Conservation (phyloP, 2,888 invertebrate species). For the Parnassius smintheus region DNA sequence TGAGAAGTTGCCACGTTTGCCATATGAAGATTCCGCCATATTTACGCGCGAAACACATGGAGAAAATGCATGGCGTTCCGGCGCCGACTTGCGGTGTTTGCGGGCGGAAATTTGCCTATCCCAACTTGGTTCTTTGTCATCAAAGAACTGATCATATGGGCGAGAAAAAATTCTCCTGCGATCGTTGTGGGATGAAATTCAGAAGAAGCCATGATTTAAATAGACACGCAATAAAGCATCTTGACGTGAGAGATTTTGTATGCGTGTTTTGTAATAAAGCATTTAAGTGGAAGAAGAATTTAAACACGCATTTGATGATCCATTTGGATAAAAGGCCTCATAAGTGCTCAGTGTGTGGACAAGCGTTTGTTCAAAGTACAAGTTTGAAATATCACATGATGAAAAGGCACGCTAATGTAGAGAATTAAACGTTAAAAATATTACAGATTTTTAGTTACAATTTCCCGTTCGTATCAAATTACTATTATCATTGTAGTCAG, state of each 20-base stretch:
- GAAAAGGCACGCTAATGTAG: conserved; percentile 40
- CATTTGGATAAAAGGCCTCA: conserved; percentile 46
- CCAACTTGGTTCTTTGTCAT: conserved; percentile 42
- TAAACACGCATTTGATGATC: conserved; percentile 41
- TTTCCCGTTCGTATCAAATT: too few species aligned
- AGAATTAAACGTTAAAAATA: background rate
- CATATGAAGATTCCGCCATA: conserved; percentile 43
- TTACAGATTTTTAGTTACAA: too few species aligned
- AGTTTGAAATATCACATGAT: conserved; percentile 47
- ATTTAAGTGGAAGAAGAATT: conserved; percentile 37
- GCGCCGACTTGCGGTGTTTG: conserved; percentile 49
- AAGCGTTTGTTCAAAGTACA: conserved; percentile 49
- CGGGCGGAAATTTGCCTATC: conserved; percentile 50
- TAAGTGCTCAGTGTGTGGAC: conserved; percentile 44
- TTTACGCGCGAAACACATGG: conserved; percentile 44
- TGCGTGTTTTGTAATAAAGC: background rate
- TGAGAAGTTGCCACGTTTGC: conserved; percentile 51
- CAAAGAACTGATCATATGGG: conserved; percentile 51
- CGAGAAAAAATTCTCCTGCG: conserved; percentile 42
- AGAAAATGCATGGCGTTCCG: conserved; percentile 46
- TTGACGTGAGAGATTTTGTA: background rate
- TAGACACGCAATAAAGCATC: background rate
- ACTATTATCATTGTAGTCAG: too few species aligned
- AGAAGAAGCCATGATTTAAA: conserved; percentile 14
- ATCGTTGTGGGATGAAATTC: conserved; percentile 40